Evolutionary conservation across 2,797 vertebrate genomes (phyloP).

Genomic region (Lepilemur septentrionalis): DNA sequence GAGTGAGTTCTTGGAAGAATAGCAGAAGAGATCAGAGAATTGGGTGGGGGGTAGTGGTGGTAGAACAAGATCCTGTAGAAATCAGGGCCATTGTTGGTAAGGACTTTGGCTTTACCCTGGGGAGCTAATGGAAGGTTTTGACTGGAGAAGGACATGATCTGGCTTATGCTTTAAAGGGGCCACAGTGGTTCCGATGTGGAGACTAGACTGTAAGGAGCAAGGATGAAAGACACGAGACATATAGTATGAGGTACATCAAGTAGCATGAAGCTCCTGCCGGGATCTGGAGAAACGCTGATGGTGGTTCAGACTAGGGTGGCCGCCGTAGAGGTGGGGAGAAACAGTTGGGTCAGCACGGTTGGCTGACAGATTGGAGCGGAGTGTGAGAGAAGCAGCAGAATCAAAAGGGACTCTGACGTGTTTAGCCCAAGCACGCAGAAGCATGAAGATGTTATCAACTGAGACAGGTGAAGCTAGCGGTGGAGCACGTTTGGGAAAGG

Average conservation of each 20-base stretch:
- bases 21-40: background rate
- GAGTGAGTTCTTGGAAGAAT: background rate
- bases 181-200: background rate
- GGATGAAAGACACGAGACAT: background rate
- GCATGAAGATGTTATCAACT: background rate
- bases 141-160: background rate
- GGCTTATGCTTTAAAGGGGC: background rate
- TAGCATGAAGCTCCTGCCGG: background rate
- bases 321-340: background rate
- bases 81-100: background rate
- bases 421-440: background rate
- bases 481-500: background rate
- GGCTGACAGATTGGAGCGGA: background rate
- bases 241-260: background rate
- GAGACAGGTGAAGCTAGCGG: background rate
- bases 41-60: background rate
- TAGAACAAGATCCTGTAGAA: background rate
- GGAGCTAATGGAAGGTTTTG: background rate
- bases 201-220: background rate
- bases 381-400: background rate
- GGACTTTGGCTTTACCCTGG: background rate
- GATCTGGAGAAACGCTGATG: background rate
- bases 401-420: background rate
- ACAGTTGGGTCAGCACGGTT: background rate
- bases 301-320: background rate